Conservation (phyloP, 2,888 invertebrate species). For the Xanthorhoe spadicearia region DNA sequence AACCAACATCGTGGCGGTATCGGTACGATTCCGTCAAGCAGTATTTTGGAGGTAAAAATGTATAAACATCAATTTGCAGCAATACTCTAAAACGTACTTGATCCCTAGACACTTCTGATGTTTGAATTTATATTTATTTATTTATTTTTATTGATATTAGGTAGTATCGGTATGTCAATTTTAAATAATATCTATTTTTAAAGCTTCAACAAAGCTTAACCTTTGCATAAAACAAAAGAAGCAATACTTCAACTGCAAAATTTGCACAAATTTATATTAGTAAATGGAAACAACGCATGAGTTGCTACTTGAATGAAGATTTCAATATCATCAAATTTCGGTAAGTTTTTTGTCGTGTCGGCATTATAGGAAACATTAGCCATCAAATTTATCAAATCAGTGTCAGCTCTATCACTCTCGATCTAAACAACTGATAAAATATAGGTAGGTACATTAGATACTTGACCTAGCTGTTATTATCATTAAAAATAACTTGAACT, state of each 20-base stretch:
- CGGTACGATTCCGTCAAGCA: no score
- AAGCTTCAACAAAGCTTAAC: no score
- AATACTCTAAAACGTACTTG: no score
- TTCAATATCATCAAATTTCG: slow-evolving; percentile 1
- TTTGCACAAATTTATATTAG: neutral
- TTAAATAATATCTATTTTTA: no score
- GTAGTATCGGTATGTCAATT: no score
- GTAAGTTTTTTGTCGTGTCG: neutral
- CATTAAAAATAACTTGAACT: neutral
- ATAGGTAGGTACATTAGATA: slow-evolving; percentile 1
- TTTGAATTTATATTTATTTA: no score
- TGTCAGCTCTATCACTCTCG: slow-evolving; percentile 7
- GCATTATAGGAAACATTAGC: slow-evolving; percentile 16
- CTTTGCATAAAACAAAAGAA: neutral
- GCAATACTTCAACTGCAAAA: neutral
- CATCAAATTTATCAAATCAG: slow-evolving; percentile 10
- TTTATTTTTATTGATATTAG: no score
- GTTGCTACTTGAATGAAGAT: slow-evolving; percentile 5
- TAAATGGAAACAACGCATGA: neutral
- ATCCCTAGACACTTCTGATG: no score
- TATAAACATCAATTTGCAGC: no score
- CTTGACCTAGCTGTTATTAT: neutral
- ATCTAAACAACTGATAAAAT: slow-evolving; percentile 15
- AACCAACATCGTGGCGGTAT: no score
- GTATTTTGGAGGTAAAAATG: no score